Evolutionary conservation across 2,113 vertebrate species (phyloP), one percentile per base, ranked within the genome.

Genomic region (Irena cyanogastra): DNA sequence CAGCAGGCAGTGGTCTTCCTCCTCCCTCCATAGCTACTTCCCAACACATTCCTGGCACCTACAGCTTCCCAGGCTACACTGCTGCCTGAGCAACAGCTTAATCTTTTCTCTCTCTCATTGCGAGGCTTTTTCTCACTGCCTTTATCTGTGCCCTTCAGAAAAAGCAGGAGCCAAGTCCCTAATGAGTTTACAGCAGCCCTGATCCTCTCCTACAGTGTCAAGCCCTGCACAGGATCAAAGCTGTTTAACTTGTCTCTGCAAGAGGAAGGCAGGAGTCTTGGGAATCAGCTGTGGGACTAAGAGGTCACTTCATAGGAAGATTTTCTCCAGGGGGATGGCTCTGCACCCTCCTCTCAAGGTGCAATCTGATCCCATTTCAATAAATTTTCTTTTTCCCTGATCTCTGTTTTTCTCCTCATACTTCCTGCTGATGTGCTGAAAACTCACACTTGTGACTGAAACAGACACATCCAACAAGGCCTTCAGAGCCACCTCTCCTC

Each of bases 1-100:
- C 39, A 79, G 47, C 56, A 61, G 28, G 19, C 8, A 23, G 26
- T 0, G 3, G 49, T 69, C 28, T 24, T 79, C 28, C 31, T 83
- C 17, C 45, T 84, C 0, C 0, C 12, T 56, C 22, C 56, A 68
- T 3, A 33, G 33, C 0, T 0, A 37, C 39, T 87, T 70, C 59
- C 63, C 45, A 53, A n/a, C 23, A 23, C 3, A 6, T 1, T 2
- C n/a, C 17, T 42, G 26, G 41, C 28, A 56, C 24, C 19, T 53
- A 37, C 64, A 83, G 49, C 69, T 80, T 41, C 49, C 27, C 35
- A 52, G 57, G 70, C n/a, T 76, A 19, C 0, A 4, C n/a, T 0
- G 0, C 57, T 72, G 57, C 60, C 44, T 15, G 44, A 92, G 64
- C 44, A 59, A 47, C 13, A 54, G 44, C 37, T 33, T 72, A 1